These are phyloP conservation scores for Apotomis turbidana DNA, from an alignment of 2,888 invertebrate species.

Conservation along the genomic window DNA sequence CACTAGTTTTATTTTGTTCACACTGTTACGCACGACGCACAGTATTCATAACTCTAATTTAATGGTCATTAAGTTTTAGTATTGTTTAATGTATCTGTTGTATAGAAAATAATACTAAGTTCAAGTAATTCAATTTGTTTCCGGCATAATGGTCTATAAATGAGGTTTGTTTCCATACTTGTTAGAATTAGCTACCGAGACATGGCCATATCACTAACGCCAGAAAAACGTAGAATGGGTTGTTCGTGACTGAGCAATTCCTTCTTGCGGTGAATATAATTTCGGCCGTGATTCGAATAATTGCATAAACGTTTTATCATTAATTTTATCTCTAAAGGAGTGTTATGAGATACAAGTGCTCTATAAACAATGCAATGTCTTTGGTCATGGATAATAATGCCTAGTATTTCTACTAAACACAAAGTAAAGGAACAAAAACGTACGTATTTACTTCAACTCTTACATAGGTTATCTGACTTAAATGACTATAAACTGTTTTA, in stretches of 20 bases:
- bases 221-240: constrained; percentile 29
- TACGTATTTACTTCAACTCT: too few relatives aligned
- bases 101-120: constrained; percentile 11
- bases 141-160: neutral
- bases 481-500: neutral
- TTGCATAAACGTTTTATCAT: constrained; percentile 38
- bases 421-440: too few relatives aligned
- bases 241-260: constrained; percentile 41
- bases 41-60: constrained; percentile 46
- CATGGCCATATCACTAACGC: constrained; percentile 26
- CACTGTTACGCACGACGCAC: constrained; percentile 44
- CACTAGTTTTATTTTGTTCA: constrained; percentile 48
- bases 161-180: neutral
- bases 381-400: neutral
- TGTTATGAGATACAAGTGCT: constrained; percentile 22
- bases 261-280: constrained; percentile 20
- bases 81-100: constrained; percentile 13
- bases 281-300: constrained; percentile 30
- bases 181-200: neutral
- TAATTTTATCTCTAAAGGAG: constrained; percentile 23
- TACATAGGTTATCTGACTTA: neutral
- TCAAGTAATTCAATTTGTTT: constrained; percentile 6
- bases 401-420: too few relatives aligned
- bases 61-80: constrained; percentile 40
- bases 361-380: constrained; percentile 34